phyloP scores from a whole-genome alignment of 2,888 invertebrate genomes.

The Parascotia fuliginaria region DNA sequence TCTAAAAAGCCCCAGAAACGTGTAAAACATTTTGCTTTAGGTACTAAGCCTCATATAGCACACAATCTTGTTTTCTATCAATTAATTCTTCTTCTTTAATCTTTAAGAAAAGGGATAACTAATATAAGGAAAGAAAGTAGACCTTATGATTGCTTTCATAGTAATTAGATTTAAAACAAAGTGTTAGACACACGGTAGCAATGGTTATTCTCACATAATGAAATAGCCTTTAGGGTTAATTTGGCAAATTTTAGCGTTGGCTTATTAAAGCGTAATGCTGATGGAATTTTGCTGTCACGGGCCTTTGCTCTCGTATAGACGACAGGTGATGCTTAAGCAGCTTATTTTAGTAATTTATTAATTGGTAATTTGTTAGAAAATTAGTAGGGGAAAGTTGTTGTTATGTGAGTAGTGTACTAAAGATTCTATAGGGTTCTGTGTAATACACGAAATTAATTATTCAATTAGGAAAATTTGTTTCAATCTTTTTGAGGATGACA shows the following conservation, averaged over 20 bases:
- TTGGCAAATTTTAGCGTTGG: slow-evolving; percentile 63
- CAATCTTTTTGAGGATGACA: too few relatives aligned
- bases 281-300: slow-evolving; percentile 72
- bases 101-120: too few relatives aligned
- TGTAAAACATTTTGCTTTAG: too few relatives aligned
- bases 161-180: slow-evolving; percentile 3
- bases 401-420: not conserved
- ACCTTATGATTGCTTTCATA: slow-evolving; percentile 3
- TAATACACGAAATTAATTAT: too few relatives aligned
- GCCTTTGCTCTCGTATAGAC: slow-evolving; percentile 39
- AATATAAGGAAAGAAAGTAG: too few relatives aligned
- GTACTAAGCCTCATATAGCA: too few relatives aligned
- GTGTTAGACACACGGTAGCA: slow-evolving; percentile 10
- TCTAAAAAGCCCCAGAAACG: too few relatives aligned
- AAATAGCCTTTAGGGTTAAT: slow-evolving; percentile 60
- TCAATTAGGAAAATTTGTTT: too few relatives aligned
- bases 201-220: slow-evolving; percentile 56
- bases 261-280: slow-evolving; percentile 73
- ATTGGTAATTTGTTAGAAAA: not conserved
- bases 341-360: slow-evolving; percentile 15
- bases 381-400: not conserved
- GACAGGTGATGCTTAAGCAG: slow-evolving; percentile 24
- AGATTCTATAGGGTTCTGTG: too few relatives aligned
- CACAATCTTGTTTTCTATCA: too few relatives aligned
- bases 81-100: too few relatives aligned